These are phyloP conservation scores for Aquatica leii DNA, from an alignment of 2,888 invertebrate genomes.

Conservation along the genomic window DNA sequence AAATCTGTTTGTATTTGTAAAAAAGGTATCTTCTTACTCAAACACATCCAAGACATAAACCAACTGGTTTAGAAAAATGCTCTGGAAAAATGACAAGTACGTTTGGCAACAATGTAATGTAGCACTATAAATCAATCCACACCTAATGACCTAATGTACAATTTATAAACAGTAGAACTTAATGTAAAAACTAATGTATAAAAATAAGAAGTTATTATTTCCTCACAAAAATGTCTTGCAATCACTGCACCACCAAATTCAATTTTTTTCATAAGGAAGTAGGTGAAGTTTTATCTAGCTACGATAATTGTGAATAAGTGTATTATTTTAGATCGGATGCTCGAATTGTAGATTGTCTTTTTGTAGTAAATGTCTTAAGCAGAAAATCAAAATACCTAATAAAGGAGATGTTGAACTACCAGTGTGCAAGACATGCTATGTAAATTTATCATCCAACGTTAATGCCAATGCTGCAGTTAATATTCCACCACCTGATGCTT, in stretches of 20 bases:
- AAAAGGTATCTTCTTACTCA: too few species aligned
- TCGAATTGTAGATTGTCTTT: slow-evolving; percentile 84
- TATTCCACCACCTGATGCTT: slow-evolving; percentile 65
- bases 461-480: slow-evolving; percentile 39
- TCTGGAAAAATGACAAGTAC: too few species aligned
- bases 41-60: too few species aligned
- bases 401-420: slow-evolving; percentile 69
- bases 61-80: too few species aligned
- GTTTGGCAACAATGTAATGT: not conserved
- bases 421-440: slow-evolving; percentile 69
- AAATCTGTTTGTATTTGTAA: too few species aligned
- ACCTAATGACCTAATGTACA: slow-evolving; percentile 21
- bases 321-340: slow-evolving; percentile 76
- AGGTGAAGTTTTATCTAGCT: slow-evolving; percentile 43
- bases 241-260: slow-evolving; percentile 75
- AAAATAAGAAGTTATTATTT: not conserved
- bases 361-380: slow-evolving; percentile 81
- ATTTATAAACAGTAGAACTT: slow-evolving; percentile 1
- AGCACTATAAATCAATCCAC: slow-evolving; percentile 32
- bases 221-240: slow-evolving; percentile 71
- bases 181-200: not conserved
- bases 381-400: slow-evolving; percentile 72
- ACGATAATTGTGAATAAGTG: not conserved
- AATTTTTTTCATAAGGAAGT: slow-evolving; percentile 78
- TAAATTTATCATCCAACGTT: slow-evolving; percentile 53